phyloP scores from a whole-genome alignment of 2,888 invertebrate genomes.

The Drosophila acutilabella region DNA sequence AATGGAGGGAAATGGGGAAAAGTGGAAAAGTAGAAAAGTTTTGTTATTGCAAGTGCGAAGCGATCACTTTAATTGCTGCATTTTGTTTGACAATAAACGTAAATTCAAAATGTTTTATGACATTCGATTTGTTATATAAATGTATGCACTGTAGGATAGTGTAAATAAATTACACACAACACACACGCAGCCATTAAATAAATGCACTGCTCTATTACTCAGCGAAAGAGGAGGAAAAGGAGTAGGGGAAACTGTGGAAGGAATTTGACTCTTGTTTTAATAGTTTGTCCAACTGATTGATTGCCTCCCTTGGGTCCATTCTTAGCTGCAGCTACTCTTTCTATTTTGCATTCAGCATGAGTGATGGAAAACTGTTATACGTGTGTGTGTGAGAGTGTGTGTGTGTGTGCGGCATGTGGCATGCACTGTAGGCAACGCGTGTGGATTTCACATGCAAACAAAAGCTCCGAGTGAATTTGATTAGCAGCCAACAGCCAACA shows the following conservation, averaged over 20 bases:
- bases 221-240: background rate
- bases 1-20: background rate
- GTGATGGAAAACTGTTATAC: constrained; percentile 32
- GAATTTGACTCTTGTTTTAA: constrained; percentile 38
- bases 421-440: constrained; percentile 32
- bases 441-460: constrained; percentile 64
- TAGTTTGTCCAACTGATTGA: constrained; percentile 70
- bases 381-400: background rate
- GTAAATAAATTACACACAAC: constrained; percentile 4
- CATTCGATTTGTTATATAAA: constrained; percentile 22
- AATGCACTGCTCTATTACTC: constrained; percentile 27
- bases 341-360: constrained; percentile 40
- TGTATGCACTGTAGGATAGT: constrained; percentile 10
- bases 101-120: constrained; percentile 40
- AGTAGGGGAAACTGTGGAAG: constrained; percentile 4
- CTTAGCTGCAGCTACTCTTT: constrained; percentile 17
- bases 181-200: constrained; percentile 22
- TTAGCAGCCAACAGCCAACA: constrained; percentile 42
- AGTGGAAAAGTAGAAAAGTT: constrained; percentile 24
- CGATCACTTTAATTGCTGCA: constrained; percentile 68
- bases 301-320: constrained; percentile 28
- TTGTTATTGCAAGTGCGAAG: constrained; percentile 45
- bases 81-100: constrained; percentile 44
- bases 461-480: constrained; percentile 46
- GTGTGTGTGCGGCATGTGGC: constrained; percentile 24